Conservation (phyloP, 2,888 invertebrate species). For the Oxystoma pomonae region DNA sequence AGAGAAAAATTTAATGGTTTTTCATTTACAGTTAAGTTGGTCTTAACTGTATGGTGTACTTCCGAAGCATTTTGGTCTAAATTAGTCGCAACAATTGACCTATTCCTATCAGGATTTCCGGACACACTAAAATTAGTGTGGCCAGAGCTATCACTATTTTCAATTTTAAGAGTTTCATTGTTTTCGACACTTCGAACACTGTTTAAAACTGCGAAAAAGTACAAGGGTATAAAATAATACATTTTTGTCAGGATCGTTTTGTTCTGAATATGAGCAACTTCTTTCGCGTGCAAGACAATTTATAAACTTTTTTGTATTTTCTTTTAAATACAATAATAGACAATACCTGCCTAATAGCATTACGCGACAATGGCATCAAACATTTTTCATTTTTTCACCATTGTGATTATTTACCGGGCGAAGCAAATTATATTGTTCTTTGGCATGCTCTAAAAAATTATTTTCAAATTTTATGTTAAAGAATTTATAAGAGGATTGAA, state of each 20-base stretch:
- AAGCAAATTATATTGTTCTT: neutral
- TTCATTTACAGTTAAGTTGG: neutral
- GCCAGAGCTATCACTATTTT: constrained; percentile 18
- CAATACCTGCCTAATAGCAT: neutral
- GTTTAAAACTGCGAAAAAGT: neutral
- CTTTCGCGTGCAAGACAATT: neutral
- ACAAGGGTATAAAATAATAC: neutral
- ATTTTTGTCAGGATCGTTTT: neutral
- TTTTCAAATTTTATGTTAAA: neutral
- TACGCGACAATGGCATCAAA: neutral
- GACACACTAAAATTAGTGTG: constrained; percentile 15
- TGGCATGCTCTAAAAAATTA: neutral
- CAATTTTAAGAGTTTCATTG: constrained; percentile 21
- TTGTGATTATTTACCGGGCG: neutral
- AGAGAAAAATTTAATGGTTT: neutral
- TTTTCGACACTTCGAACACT: neutral
- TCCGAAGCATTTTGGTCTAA: constrained; percentile 2
- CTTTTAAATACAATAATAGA: neutral
- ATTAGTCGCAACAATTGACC: constrained; percentile 15
- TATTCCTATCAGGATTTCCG: constrained; percentile 22
- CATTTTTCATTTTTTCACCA: neutral
- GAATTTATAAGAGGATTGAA: too few relatives aligned
- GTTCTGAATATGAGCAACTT: neutral
- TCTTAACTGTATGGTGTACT: neutral
- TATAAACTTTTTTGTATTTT: neutral